These are phyloP conservation scores for Emydura subglobosa DNA, from an alignment of 2,113 vertebrate species.

Conservation along the genomic window DNA sequence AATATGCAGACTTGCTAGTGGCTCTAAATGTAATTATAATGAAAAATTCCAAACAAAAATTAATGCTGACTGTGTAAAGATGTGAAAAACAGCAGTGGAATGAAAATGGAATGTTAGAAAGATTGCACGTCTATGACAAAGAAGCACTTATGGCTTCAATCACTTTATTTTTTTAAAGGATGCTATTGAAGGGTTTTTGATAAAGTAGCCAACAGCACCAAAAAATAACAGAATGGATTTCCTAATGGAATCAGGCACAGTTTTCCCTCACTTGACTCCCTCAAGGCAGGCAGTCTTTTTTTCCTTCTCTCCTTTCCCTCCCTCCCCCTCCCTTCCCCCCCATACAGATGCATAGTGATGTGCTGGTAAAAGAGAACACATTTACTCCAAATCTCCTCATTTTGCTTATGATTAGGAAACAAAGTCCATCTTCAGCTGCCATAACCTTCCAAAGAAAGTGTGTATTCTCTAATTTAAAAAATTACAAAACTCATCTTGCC, in stretches of 20 bases:
- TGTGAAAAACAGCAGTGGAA: constrained; percentile 81
- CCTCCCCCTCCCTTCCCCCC: constrained; percentile 59
- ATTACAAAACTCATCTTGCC: constrained; percentile 83
- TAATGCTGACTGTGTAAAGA: constrained; percentile 86
- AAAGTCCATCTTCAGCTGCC: constrained; percentile 84
- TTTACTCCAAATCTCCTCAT: constrained; percentile 74
- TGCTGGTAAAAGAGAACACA: constrained; percentile 85
- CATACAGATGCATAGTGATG: constrained; percentile 87
- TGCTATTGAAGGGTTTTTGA: constrained; percentile 90
- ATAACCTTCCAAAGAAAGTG: constrained; percentile 76
- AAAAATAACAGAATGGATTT: constrained; percentile 93
- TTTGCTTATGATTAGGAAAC: constrained; percentile 79
- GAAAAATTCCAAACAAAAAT: constrained; percentile 72
- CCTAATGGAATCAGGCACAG: constrained; percentile 96
- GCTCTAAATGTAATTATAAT: constrained; percentile 90
- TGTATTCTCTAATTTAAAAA: constrained; percentile 81
- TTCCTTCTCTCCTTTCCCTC: constrained; percentile 15
- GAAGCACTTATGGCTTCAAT: constrained; percentile 87
- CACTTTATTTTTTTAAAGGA: constrained; percentile 83
- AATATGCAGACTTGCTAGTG: constrained; percentile 90
- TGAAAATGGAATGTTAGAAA: constrained; percentile 97
- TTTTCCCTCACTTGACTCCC: constrained; percentile 85
- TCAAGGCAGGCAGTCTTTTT: constrained; percentile 84
- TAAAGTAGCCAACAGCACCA: constrained; percentile 99
- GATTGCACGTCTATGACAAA: constrained; percentile 97